Evolutionary conservation across 2,113 vertebrate species (phyloP), one percentile per base, ranked within the genome.

Genomic region (Hippoglossus stenolepis): DNA sequence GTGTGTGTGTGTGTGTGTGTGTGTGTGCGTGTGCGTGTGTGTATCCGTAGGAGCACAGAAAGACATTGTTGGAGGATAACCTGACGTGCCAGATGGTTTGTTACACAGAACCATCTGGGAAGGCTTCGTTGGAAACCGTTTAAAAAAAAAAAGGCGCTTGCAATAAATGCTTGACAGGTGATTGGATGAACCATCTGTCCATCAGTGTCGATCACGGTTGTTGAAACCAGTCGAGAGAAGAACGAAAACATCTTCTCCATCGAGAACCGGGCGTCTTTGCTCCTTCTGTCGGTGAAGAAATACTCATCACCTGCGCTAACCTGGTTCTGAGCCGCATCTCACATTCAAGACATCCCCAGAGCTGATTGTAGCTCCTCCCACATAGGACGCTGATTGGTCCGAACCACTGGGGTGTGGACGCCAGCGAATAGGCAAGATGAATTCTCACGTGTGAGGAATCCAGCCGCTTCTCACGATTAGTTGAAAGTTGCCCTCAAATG

Each of bases 171-270:
- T 4, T 68, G 51, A 21, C 51, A 68, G 49, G 13, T 68, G 28
- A 68, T 40, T 68, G 66, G 66, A 21, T 54, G 49, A 67, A 20
- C 38, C 35, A 49, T 66, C 40, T 59, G 23, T 67, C 13, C 14
- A 21, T 66, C 26, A 31, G 5, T 4, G 38, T 21, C 38, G 13
- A 15, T 23, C 62, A 13, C 11, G 14, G 13, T 23, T 24, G n/a
- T 7, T 31, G 6, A 31, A 31, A 31, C 31, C 31, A 6, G 38
- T 45, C n/a, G 35, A 35, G 62, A 64, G 2, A 26, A 15, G 62
- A 64, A 12, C 0, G 13, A 4, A 14, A 43, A 45, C 12, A 13
- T 64, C 20, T 64, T 45, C 21, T 23, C 18, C 17, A 11, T 51
- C 18, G 18, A 7, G 26, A 17, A 35, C 3, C 11, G 9, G 9